A percentile compares a stretch with the other conserved stretches of the same genome.
Evolutionary conservation across 2,797 vertebrate species (phyloP).

Genomic region (Poecile montanus): DNA sequence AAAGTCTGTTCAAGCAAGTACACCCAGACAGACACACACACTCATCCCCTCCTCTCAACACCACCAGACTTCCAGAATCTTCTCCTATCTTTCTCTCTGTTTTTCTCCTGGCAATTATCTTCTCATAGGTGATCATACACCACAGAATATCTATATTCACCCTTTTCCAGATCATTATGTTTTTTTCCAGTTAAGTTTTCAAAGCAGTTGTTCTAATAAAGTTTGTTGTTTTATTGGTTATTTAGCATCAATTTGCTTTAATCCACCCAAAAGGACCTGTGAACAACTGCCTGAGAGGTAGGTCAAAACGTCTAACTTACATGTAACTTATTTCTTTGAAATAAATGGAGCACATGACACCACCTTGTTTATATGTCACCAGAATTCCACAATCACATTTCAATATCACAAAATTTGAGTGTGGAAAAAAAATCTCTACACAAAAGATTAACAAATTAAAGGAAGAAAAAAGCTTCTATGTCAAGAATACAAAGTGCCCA

Average conservation of each 20-base stretch:
- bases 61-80: not conserved
- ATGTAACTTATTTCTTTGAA: not conserved
- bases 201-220: not conserved
- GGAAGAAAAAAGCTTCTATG: not conserved
- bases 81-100: not conserved
- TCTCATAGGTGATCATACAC: not conserved
- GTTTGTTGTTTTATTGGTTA: not conserved
- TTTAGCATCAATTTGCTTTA: not conserved
- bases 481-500: not conserved
- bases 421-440: rapidly evolving
- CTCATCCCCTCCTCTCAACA: not conserved
- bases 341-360: not conserved
- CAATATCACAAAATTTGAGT: not conserved
- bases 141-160: not conserved
- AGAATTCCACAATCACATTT: not conserved
- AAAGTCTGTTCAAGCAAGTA: not conserved
- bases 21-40: not conserved
- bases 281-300: not conserved
- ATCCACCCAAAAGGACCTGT: not conserved
- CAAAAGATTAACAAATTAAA: not conserved
- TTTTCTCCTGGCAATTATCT: not conserved
- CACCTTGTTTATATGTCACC: not conserved
- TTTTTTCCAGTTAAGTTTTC: not conserved
- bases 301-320: not conserved
- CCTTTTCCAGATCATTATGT: not conserved